A percentile compares a stretch with the other conserved stretches of the same genome.
phyloP scores from a whole-genome alignment of 2,888 invertebrate genomes.

The Ametastegia equiseti region DNA sequence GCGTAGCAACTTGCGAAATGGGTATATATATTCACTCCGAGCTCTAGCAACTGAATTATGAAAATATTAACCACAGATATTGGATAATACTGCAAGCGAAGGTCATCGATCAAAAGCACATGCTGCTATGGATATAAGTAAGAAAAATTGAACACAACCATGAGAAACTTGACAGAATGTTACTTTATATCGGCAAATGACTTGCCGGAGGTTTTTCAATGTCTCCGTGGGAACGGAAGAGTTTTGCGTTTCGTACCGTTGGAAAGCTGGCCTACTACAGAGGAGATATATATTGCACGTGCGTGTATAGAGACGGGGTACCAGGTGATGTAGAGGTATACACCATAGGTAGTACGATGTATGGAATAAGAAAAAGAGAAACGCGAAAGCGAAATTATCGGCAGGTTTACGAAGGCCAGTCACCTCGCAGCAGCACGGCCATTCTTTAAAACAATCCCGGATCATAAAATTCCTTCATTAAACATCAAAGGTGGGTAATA shows the following conservation, averaged over 20 bases:
- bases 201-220: slow-evolving; percentile 11
- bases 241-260: slow-evolving; percentile 31
- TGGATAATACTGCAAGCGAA: background rate
- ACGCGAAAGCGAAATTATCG: slow-evolving; percentile 65
- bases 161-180: slow-evolving; percentile 21
- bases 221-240: slow-evolving; percentile 42
- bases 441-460: slow-evolving; percentile 73
- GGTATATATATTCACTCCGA: background rate
- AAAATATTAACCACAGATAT: background rate
- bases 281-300: background rate
- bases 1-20: slow-evolving; percentile 58
- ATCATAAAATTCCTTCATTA: slow-evolving; percentile 74
- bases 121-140: background rate
- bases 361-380: slow-evolving; percentile 52
- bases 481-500: slow-evolving; percentile 74
- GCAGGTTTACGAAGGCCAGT: slow-evolving; percentile 60
- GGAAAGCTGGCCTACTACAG: slow-evolving; percentile 12
- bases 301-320: background rate
- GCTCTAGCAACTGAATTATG: background rate
- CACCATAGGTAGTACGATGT: no score
- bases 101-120: background rate
- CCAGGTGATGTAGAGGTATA: background rate
- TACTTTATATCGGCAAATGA: background rate
- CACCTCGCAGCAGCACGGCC: slow-evolving; percentile 56
- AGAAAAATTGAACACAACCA: background rate